Percentiles rank a stretch among this genome's conserved stretches.
Evolutionary conservation across 2,797 vertebrate genomes (phyloP).

Genomic region (Danio jaintianensis): DNA sequence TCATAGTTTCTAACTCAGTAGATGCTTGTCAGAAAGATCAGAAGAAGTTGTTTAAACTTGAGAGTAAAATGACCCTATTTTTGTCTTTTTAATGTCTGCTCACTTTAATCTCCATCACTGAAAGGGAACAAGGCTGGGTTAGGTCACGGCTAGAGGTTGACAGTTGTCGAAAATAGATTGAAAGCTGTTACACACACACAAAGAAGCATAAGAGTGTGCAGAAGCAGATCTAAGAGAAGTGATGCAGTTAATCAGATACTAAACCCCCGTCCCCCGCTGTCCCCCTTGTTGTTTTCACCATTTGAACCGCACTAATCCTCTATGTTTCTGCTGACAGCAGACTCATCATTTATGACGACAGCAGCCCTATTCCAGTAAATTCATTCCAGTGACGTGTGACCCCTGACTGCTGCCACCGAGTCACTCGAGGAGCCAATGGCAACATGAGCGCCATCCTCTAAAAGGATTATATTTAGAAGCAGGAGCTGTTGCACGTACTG

Average conservation of each 20-base stretch:
- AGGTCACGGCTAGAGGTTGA: slow-evolving; percentile 19
- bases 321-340: slow-evolving; percentile 44
- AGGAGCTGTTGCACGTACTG: slow-evolving; percentile 43
- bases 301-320: slow-evolving; percentile 63
- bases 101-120: slow-evolving; percentile 9
- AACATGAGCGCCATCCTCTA: slow-evolving; percentile 38
- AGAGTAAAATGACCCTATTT: slow-evolving; percentile 9
- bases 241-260: slow-evolving; percentile 26
- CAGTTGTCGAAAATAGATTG: slow-evolving; percentile 32
- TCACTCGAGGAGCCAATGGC: slow-evolving; percentile 27
- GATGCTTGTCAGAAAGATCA: slow-evolving; percentile 9
- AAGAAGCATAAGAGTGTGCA: slow-evolving; percentile 17
- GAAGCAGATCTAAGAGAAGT: not conserved
- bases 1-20: not conserved
- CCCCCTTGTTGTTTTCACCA: slow-evolving; percentile 41
- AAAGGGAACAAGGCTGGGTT: not conserved
- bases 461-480: slow-evolving; percentile 52
- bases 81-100: slow-evolving; percentile 17
- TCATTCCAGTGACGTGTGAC: slow-evolving; percentile 53
- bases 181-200: slow-evolving; percentile 11
- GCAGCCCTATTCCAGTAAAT: not conserved
- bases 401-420: slow-evolving; percentile 51
- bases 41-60: slow-evolving; percentile 1
- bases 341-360: slow-evolving; percentile 55
- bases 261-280: slow-evolving; percentile 17